phyloP scores from a whole-genome alignment of 2,113 vertebrate genomes.

The Urocynchramus pylzowi region DNA sequence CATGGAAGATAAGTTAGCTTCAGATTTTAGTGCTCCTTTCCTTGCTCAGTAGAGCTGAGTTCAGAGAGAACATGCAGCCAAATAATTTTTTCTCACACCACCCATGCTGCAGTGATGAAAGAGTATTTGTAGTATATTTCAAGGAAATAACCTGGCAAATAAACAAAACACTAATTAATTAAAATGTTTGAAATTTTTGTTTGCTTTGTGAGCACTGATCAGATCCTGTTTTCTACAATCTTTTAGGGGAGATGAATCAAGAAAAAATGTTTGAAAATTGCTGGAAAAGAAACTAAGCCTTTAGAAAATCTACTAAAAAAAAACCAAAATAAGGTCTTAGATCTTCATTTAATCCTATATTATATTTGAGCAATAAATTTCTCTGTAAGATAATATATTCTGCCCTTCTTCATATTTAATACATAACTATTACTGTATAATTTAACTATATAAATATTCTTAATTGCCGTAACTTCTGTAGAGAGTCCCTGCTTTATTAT shows the following conservation, averaged over 20 bases:
- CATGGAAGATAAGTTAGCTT: neutral
- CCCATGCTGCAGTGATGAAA: constrained; percentile 37
- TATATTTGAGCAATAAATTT: neutral
- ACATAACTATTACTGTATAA: neutral
- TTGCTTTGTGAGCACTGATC: neutral
- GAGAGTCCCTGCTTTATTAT: neutral
- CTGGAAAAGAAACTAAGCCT: neutral
- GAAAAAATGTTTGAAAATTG: constrained; percentile 24
- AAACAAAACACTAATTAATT: constrained; percentile 55
- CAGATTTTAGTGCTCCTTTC: neutral
- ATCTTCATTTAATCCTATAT: neutral
- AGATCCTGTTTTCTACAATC: constrained; percentile 14
- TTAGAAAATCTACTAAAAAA: neutral
- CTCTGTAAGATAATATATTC: neutral
- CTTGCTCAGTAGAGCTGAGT: neutral
- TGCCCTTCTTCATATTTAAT: neutral
- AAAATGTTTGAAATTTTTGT: constrained; percentile 43
- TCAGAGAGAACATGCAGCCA: constrained; percentile 12
- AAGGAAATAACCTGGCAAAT: constrained; percentile 4
- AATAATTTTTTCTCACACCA: constrained; percentile 17
- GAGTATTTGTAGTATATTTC: constrained; percentile 48
- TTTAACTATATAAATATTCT: neutral
- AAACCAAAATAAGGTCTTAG: neutral
- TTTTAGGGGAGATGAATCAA: constrained; percentile 33
- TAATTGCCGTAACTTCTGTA: neutral